Percentiles rank a stretch among this genome's conserved stretches.
These are phyloP conservation scores for Drosophila yooni DNA, from an alignment of 2,888 invertebrate genomes.

Conservation along the genomic window DNA sequence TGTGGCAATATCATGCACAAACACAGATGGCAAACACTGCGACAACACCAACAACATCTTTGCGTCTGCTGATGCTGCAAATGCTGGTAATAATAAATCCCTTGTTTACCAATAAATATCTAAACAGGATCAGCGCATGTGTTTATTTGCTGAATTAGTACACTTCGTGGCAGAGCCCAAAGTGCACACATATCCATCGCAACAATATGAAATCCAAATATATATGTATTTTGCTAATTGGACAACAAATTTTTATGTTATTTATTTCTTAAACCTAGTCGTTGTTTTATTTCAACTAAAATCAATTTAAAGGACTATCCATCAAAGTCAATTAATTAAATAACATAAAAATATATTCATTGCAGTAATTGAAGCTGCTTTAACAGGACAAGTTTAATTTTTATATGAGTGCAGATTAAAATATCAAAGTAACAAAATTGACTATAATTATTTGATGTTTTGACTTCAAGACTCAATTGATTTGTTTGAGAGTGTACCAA, in stretches of 20 bases:
- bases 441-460: not conserved
- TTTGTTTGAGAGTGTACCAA: not conserved
- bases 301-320: not conserved
- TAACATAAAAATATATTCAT: not conserved
- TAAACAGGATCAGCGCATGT: conserved; percentile 41
- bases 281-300: not conserved
- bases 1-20: conserved; percentile 39
- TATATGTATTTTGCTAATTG: conserved; percentile 10
- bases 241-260: not conserved
- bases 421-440: not conserved
- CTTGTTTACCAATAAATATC: conserved; percentile 74
- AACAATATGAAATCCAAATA: not conserved
- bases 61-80: conserved; percentile 65
- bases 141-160: conserved; percentile 28
- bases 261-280: not conserved
- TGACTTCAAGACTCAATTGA: not conserved
- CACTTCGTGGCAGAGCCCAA: not conserved
- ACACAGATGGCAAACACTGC: conserved; percentile 31
- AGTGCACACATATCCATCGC: not conserved
- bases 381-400: not conserved
- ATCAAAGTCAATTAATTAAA: not conserved
- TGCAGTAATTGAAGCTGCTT: not conserved
- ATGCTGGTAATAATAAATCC: conserved; percentile 75
- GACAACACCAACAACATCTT: conserved; percentile 26
- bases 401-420: not conserved